These are phyloP conservation scores for Listrodromus nycthemerus DNA, from an alignment of 2,888 invertebrate species.

Conservation along the genomic window DNA sequence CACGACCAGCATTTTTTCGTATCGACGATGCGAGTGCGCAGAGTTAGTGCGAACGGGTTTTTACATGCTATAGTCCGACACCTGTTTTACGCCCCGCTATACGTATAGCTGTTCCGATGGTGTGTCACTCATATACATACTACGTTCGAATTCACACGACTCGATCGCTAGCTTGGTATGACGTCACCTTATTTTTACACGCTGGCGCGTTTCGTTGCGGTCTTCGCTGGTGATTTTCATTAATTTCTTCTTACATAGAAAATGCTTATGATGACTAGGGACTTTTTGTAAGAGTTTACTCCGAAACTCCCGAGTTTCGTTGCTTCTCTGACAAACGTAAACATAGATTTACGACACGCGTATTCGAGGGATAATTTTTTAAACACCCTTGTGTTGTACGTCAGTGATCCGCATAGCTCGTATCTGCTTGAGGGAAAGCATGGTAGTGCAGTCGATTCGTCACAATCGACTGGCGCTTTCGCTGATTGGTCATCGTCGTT, in stretches of 20 bases:
- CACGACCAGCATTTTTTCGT: background rate
- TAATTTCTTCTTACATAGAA: background rate
- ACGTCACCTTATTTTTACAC: background rate
- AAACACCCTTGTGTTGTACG: background rate
- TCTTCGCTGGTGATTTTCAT: no score
- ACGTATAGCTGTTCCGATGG: slow-evolving; percentile 29
- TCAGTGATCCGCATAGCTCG: background rate
- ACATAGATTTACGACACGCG: background rate
- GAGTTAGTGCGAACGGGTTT: slow-evolving; percentile 33
- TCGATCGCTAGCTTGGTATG: background rate
- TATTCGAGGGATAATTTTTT: background rate
- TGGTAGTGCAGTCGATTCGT: background rate
- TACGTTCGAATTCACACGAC: slow-evolving; percentile 15
- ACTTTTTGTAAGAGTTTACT: background rate
- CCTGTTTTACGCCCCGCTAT: slow-evolving; percentile 31
- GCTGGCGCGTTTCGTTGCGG: background rate
- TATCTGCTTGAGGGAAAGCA: background rate
- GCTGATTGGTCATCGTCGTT: slow-evolving; percentile 1
- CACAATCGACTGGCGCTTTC: slow-evolving; percentile 14
- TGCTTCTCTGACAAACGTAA: background rate
- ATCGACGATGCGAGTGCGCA: background rate
- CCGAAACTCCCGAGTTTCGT: background rate
- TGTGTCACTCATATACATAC: slow-evolving; percentile 15
- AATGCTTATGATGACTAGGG: background rate
- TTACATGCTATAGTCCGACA: slow-evolving; percentile 42